A percentile compares a stretch with the other conserved stretches of the same genome.
phyloP scores from a whole-genome alignment of 2,797 vertebrate genomes.

The Enteromius afrohamiltoni region DNA sequence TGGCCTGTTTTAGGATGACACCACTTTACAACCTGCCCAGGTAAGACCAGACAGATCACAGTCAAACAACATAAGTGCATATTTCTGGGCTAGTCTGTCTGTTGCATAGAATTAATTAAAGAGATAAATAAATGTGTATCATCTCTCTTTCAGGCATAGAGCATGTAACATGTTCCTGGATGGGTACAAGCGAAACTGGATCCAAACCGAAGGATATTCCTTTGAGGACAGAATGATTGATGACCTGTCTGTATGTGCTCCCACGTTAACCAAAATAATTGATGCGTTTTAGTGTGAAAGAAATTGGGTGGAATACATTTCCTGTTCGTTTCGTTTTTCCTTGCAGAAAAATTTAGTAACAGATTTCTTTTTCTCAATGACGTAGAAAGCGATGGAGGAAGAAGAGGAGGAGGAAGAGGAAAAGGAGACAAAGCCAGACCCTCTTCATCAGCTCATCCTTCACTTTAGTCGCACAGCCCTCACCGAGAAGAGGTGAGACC shows the following conservation, averaged over 20 bases:
- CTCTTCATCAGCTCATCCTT: slow-evolving; percentile 93
- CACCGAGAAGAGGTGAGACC: slow-evolving; percentile 88
- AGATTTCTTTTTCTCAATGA: background rate
- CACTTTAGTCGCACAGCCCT: slow-evolving; percentile 94
- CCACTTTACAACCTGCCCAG: slow-evolving; percentile 93
- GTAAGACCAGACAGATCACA: slow-evolving; percentile 64
- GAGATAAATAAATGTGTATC: background rate
- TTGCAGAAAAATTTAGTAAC: background rate
- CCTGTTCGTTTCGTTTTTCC: background rate
- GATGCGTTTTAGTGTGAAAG: background rate
- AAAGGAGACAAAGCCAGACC: slow-evolving; percentile 89
- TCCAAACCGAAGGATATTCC: slow-evolving; percentile 87
- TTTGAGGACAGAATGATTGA: slow-evolving; percentile 96
- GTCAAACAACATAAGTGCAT: background rate
- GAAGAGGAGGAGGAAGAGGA: slow-evolving; percentile 93
- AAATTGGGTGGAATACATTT: background rate
- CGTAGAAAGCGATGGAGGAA: slow-evolving; percentile 85
- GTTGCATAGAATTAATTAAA: background rate
- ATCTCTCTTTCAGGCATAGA: slow-evolving; percentile 79
- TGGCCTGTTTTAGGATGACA: slow-evolving; percentile 95
- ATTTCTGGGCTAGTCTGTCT: background rate
- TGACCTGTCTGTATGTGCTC: slow-evolving; percentile 85
- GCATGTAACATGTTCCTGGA: slow-evolving; percentile 96
- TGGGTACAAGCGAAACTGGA: slow-evolving; percentile 89
- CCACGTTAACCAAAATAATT: background rate